These are phyloP conservation scores for Leucoraja erinaceus DNA, from an alignment of 2,113 vertebrate genomes.

Conservation along the genomic window DNA sequence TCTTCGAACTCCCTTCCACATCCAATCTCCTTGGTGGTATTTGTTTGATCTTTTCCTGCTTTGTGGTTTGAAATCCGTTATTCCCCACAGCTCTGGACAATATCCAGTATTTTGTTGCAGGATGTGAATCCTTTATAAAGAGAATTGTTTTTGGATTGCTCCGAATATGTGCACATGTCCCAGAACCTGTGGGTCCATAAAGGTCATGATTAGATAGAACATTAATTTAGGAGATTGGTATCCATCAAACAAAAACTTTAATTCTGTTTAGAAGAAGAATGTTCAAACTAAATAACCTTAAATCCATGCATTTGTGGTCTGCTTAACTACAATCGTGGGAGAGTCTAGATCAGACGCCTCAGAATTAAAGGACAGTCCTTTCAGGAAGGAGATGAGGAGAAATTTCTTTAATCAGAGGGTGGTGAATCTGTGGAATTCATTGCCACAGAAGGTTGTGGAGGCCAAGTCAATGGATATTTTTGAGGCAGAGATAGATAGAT, in stretches of 20 bases:
- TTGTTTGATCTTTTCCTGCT: background rate
- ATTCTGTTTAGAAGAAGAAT: background rate
- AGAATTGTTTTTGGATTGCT: background rate
- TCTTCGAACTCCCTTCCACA: background rate
- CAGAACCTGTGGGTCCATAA: background rate
- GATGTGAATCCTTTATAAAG: background rate
- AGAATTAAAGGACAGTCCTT: too few species aligned
- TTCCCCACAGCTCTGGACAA: background rate
- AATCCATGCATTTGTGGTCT: background rate
- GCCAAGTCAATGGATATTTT: too few species aligned
- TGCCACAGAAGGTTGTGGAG: too few species aligned
- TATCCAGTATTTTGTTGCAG: background rate
- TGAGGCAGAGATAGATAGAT: too few species aligned
- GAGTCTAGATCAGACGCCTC: too few species aligned
- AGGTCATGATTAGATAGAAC: background rate
- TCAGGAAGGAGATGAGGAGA: too few species aligned
- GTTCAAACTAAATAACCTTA: background rate
- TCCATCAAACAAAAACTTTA: background rate
- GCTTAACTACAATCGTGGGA: background rate
- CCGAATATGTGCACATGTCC: background rate
- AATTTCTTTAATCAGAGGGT: too few species aligned
- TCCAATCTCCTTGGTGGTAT: background rate
- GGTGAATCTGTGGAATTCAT: too few species aligned
- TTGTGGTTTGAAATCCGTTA: background rate
- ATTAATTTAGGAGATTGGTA: background rate